A percentile compares a stretch with the other conserved stretches of the same genome.
These are phyloP conservation scores for Saguinus imperator DNA, from an alignment of 2,113 vertebrate species.

Conservation along the genomic window DNA sequence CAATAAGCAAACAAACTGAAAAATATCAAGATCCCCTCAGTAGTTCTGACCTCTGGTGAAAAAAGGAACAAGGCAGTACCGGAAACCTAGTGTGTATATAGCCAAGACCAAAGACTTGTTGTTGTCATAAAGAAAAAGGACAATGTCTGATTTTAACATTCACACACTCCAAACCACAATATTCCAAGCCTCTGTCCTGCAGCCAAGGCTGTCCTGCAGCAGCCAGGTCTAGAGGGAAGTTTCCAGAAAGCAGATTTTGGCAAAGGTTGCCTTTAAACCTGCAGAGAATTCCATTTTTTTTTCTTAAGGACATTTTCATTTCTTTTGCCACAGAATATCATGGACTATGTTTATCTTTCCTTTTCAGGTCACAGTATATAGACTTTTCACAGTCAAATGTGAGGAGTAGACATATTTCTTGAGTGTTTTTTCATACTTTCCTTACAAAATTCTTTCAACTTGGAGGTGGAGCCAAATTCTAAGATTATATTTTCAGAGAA, in stretches of 20 bases:
- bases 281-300: conserved; percentile 70
- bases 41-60: not conserved
- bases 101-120: conserved; percentile 70
- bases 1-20: not conserved
- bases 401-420: conserved; percentile 76
- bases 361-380: conserved; percentile 73
- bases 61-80: conserved; percentile 42
- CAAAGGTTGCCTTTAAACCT: conserved; percentile 69
- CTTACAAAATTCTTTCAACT: conserved; percentile 71
- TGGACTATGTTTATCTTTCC: conserved; percentile 78
- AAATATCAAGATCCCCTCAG: not conserved
- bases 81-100: not conserved
- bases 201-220: conserved; percentile 69
- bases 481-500: conserved; percentile 53
- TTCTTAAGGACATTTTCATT: conserved; percentile 82
- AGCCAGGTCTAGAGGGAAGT: conserved; percentile 81
- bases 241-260: conserved; percentile 79
- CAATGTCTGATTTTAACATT: conserved; percentile 62
- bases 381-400: conserved; percentile 74
- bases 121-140: conserved; percentile 67
- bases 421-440: not conserved
- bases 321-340: conserved; percentile 78
- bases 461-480: conserved; percentile 68
- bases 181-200: conserved; percentile 70
- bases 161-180: conserved; percentile 76